These are phyloP conservation scores for Leucoraja ocellata DNA, from an alignment of 2,797 vertebrate species.

Conservation along the genomic window DNA sequence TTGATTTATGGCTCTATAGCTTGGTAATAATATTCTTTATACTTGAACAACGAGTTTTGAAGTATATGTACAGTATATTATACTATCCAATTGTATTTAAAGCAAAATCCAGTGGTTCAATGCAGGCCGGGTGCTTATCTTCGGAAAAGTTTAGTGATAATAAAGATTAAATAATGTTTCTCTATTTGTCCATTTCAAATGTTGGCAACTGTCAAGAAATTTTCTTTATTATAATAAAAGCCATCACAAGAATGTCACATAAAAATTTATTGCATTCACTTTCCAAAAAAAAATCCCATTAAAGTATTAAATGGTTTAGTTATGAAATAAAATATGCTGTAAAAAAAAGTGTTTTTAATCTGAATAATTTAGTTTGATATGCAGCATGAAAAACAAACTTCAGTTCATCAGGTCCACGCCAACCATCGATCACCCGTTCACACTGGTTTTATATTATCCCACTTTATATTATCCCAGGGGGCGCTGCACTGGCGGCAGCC, in stretches of 20 bases:
- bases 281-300: background rate
- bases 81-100: constrained; percentile 17
- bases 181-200: constrained; percentile 35
- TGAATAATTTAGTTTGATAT: no score
- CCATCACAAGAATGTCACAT: background rate
- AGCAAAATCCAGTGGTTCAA: constrained; percentile 10
- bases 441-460: no score
- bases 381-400: no score
- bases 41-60: constrained; percentile 24
- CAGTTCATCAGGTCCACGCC: no score
- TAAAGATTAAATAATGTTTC: constrained; percentile 32
- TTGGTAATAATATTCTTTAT: constrained; percentile 24
- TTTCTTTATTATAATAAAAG: background rate
- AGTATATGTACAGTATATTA: background rate
- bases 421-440: no score
- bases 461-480: no score
- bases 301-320: background rate
- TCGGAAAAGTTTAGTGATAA: background rate
- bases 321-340: background rate
- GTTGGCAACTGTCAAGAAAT: constrained; percentile 5
- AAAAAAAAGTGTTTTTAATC: background rate
- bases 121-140: constrained; percentile 4
- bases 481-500: no score
- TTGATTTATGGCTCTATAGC: constrained; percentile 2
- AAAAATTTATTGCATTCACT: background rate